A percentile compares a stretch with the other conserved stretches of the same genome.
phyloP scores from a whole-genome alignment of 2,113 vertebrate genomes.

The Zosterops japonicus region DNA sequence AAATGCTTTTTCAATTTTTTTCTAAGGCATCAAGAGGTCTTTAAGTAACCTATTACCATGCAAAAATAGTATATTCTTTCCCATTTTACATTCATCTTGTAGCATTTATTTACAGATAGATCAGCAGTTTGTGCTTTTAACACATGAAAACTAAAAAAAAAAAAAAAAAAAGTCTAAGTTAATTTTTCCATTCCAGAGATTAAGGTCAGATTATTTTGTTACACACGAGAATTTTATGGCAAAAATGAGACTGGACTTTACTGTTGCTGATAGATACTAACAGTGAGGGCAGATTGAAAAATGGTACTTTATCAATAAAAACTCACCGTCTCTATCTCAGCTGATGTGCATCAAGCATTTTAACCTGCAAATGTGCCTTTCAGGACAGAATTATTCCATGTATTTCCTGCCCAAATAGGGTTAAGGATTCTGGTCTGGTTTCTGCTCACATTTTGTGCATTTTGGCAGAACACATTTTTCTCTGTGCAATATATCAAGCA shows the following conservation, averaged over 20 bases:
- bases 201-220: slow-evolving; percentile 24
- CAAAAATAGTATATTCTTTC: slow-evolving; percentile 75
- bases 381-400: not conserved
- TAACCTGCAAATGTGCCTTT: not conserved
- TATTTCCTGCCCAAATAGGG: not conserved
- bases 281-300: not conserved
- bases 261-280: not conserved
- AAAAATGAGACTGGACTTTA: slow-evolving; percentile 3
- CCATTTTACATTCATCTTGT: slow-evolving; percentile 74
- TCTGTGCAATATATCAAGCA: not conserved
- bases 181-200: slow-evolving; percentile 40
- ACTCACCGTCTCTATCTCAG: not conserved
- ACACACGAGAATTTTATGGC: not conserved
- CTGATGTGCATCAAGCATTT: not conserved
- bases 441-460: not conserved
- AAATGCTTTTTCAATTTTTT: slow-evolving; percentile 50
- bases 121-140: slow-evolving; percentile 73
- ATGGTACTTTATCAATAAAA: not conserved
- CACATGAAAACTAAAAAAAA: slow-evolving; percentile 46
- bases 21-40: slow-evolving; percentile 72
- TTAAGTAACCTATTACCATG: slow-evolving; percentile 69
- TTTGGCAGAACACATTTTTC: not conserved
- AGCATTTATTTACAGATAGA: slow-evolving; percentile 70
- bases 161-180: not conserved
- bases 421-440: not conserved